Evolutionary conservation across 2,113 vertebrate genomes (phyloP).

Genomic region (Rana temporaria): DNA sequence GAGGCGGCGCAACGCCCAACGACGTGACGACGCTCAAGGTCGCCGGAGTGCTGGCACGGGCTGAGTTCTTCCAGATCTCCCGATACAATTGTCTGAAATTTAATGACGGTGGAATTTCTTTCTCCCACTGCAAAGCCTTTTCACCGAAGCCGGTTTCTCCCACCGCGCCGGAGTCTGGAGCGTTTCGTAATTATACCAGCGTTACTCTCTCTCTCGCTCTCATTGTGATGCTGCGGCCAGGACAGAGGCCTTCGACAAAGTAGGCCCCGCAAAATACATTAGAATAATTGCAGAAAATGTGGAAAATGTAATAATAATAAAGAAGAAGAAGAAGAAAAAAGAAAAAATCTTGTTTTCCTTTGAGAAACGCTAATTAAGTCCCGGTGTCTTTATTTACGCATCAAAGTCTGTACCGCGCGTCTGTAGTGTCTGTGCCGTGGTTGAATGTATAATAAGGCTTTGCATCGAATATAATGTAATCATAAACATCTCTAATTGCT

Average conservation of each 20-base stretch:
- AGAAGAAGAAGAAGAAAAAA: too few species aligned
- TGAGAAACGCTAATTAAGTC: conserved; percentile 27
- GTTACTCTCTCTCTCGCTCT: not conserved
- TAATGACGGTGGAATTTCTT: conserved; percentile 21
- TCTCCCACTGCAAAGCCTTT: not conserved
- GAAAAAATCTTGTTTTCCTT: not conserved
- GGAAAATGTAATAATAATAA: not conserved
- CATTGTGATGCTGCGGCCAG: not conserved
- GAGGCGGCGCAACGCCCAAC: not conserved
- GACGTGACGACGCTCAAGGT: not conserved
- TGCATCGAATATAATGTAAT: not conserved
- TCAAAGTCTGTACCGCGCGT: not conserved
- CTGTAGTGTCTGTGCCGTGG: too few species aligned
- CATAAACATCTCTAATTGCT: not conserved
- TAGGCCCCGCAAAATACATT: not conserved
- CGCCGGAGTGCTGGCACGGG: not conserved
- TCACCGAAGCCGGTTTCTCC: not conserved
- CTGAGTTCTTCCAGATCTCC: not conserved
- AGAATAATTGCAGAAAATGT: conserved; percentile 10
- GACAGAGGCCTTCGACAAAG: not conserved
- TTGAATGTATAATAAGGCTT: not conserved
- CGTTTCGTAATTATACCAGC: not conserved
- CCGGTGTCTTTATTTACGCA: not conserved
- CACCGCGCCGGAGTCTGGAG: not conserved
- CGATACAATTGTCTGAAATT: conserved; percentile 20